Conservation (phyloP, 2,888 invertebrate genomes). For the Drosophila emarginata region DNA sequence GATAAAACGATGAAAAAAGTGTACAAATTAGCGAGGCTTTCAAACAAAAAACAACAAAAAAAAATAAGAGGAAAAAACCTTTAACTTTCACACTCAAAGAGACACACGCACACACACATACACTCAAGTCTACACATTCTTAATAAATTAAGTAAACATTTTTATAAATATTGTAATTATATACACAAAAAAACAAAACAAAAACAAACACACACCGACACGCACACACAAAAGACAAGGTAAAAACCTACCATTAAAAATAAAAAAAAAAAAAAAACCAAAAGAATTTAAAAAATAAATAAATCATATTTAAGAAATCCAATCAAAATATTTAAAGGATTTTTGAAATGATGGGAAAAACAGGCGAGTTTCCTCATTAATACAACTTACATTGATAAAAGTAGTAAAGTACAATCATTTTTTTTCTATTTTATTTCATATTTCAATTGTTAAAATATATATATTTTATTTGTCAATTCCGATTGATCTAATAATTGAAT, state of each 20-base stretch:
- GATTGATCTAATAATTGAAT: no score
- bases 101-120: constrained; percentile 26
- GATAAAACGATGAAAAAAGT: constrained; percentile 19
- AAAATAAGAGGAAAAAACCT: constrained; percentile 38
- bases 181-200: constrained; percentile 38
- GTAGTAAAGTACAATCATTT: no score
- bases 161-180: constrained; percentile 73
- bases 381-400: no score
- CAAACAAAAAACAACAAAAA: constrained; percentile 10
- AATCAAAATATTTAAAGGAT: not conserved
- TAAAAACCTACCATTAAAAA: constrained; percentile 50
- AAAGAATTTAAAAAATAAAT: constrained; percentile 53
- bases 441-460: no score
- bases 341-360: no score
- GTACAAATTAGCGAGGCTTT: constrained; percentile 61
- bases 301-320: constrained; percentile 57
- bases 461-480: no score
- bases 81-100: constrained; percentile 32
- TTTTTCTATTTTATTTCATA: no score
- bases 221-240: constrained; percentile 72
- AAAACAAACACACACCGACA: constrained; percentile 47
- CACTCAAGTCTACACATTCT: constrained; percentile 68
- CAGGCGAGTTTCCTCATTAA: no score
- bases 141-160: constrained; percentile 63
- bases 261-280: constrained; percentile 42